phyloP scores from a whole-genome alignment of 2,888 invertebrate genomes.

The Athalia rosae region DNA sequence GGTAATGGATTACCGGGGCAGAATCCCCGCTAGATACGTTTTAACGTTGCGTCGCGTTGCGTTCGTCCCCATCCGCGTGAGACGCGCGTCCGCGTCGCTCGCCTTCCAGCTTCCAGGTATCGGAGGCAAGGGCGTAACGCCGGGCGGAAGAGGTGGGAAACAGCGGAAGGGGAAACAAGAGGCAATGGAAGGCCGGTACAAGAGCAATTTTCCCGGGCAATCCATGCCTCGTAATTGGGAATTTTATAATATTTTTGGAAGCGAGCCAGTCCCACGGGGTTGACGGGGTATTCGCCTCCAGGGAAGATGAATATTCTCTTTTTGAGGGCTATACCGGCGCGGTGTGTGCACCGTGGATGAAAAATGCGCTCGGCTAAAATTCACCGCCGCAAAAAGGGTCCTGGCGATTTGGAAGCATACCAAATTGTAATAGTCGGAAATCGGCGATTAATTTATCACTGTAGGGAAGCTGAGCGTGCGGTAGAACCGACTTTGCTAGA shows the following conservation, averaged over 20 bases:
- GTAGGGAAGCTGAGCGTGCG: slow-evolving; percentile 30
- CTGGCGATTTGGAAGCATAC: slow-evolving; percentile 71
- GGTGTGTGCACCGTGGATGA: slow-evolving; percentile 62
- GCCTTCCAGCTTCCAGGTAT: not conserved
- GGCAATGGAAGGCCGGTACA: slow-evolving; percentile 53
- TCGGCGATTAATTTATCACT: slow-evolving; percentile 72
- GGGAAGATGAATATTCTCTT: slow-evolving; percentile 72
- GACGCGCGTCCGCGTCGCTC: not conserved
- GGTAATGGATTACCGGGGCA: slow-evolving; percentile 68
- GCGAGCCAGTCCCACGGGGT: slow-evolving; percentile 66
- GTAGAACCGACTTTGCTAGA: slow-evolving; percentile 16
- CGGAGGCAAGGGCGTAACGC: not conserved
- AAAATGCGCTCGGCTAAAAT: slow-evolving; percentile 71
- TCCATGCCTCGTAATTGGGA: slow-evolving; percentile 71
- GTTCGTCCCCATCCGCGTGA: slow-evolving; percentile 1
- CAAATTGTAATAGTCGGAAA: slow-evolving; percentile 72
- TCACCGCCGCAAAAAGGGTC: slow-evolving; percentile 69
- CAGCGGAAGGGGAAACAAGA: not conserved
- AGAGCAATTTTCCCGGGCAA: slow-evolving; percentile 71
- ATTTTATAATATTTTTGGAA: slow-evolving; percentile 73
- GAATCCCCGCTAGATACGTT: not conserved
- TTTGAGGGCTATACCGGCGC: slow-evolving; percentile 65
- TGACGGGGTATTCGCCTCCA: slow-evolving; percentile 62
- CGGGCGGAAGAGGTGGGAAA: not conserved
- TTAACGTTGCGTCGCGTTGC: slow-evolving; percentile 27